A percentile compares a stretch with the other conserved stretches of the same genome.
phyloP scores from a whole-genome alignment of 2,113 vertebrate genomes.

The Tylochromis polylepis region DNA sequence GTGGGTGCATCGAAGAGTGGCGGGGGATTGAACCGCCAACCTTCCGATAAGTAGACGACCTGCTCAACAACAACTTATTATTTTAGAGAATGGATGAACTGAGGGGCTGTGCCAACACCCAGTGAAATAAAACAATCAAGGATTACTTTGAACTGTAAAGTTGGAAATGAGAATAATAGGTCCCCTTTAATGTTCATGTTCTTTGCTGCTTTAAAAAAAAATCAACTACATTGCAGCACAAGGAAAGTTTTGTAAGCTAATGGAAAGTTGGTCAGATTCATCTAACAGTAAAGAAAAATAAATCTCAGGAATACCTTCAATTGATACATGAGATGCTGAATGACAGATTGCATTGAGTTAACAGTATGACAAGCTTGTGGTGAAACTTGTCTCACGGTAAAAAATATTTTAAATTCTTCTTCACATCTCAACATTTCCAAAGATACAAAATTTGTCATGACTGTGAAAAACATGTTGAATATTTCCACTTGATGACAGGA shows the following conservation, averaged over 20 bases:
- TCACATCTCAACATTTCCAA: background rate
- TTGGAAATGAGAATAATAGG: background rate
- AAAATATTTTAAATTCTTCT: background rate
- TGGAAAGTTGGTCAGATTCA: background rate
- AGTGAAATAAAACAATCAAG: background rate
- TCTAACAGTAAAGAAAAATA: background rate
- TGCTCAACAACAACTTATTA: background rate
- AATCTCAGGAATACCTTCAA: background rate
- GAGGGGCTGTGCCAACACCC: background rate
- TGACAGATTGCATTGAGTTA: background rate
- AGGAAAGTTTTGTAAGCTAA: background rate
- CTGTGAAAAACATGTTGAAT: background rate
- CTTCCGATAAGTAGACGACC: background rate
- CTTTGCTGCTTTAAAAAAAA: background rate
- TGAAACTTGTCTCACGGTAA: background rate
- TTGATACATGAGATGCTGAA: background rate
- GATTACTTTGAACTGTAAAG: background rate
- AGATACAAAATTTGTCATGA: background rate
- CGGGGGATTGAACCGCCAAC: background rate
- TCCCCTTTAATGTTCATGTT: background rate
- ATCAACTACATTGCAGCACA: background rate
- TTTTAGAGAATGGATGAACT: background rate
- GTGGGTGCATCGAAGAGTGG: background rate
- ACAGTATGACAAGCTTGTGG: background rate
- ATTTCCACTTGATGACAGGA: background rate